A percentile compares a stretch with the other conserved stretches of the same genome.
Conservation (phyloP, 1,140 invertebrate species). For the Campoletis sonorensis region DNA sequence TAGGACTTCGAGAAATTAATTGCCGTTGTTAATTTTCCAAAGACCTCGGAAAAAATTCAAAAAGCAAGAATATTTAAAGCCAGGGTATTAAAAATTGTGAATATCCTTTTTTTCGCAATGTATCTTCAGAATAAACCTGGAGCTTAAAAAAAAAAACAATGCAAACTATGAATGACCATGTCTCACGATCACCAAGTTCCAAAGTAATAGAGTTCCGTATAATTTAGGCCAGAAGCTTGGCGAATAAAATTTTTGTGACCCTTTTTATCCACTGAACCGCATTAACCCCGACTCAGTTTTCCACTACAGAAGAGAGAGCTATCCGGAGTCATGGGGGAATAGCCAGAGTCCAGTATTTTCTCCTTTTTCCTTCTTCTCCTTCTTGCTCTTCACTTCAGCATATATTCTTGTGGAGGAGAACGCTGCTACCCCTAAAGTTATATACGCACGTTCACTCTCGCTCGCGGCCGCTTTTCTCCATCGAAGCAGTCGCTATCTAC, state of each 20-base stretch:
- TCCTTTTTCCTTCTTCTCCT: constrained; percentile 62
- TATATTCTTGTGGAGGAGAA: background rate
- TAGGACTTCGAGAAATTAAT: too few relatives aligned
- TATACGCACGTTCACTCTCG: constrained; percentile 68
- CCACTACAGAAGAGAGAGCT: constrained; percentile 10
- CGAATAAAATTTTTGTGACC: background rate
- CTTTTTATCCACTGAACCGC: background rate
- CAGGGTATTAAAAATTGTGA: too few relatives aligned
- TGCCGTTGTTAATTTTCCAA: too few relatives aligned
- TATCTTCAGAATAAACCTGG: too few relatives aligned
- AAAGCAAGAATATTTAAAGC: too few relatives aligned
- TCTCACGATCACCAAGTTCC: background rate
- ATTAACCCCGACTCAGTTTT: constrained; percentile 1
- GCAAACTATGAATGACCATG: background rate
- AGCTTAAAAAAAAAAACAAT: background rate
- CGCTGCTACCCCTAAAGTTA: constrained; percentile 3
- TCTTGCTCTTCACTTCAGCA: constrained; percentile 36
- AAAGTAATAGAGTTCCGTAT: background rate
- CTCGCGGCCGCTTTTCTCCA: constrained; percentile 47
- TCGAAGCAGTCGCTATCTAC: background rate
- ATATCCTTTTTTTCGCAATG: too few relatives aligned
- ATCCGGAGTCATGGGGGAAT: constrained; percentile 50
- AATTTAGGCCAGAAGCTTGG: background rate
- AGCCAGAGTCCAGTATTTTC: constrained; percentile 66
- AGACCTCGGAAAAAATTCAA: too few relatives aligned